phyloP scores from a whole-genome alignment of 2,888 invertebrate species.

The Celastrina argiolus region DNA sequence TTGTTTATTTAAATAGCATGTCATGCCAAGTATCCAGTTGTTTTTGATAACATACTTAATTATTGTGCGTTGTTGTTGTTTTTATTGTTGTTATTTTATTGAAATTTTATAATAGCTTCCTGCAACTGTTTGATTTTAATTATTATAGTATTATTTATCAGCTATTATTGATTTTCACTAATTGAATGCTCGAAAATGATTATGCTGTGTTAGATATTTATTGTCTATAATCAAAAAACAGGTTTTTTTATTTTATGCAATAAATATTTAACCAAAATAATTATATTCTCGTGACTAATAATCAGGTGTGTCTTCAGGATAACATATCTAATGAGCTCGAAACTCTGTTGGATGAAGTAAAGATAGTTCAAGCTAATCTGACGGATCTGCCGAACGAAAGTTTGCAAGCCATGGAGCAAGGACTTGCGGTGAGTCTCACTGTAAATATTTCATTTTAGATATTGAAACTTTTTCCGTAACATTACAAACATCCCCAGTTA shows the following conservation, averaged over 20 bases:
- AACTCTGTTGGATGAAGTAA: conserved; percentile 82
- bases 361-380: conserved; percentile 82
- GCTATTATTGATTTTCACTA: conserved; percentile 6
- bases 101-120: neutral
- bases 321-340: conserved; percentile 82
- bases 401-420: conserved; percentile 83
- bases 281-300: conserved; percentile 50
- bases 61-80: conserved; percentile 37
- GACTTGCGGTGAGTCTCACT: conserved; percentile 82
- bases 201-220: conserved; percentile 8
- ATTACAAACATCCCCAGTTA: neutral
- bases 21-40: conserved; percentile 57
- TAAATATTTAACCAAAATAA: conserved; percentile 16
- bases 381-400: conserved; percentile 83
- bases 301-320: conserved; percentile 77
- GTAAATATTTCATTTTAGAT: conserved; percentile 39
- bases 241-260: neutral
- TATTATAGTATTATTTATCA: neutral
- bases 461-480: neutral
- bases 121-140: neutral
- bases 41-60: no score
- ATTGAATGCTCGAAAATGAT: neutral
- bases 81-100: conserved; percentile 35
- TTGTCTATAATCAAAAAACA: neutral
- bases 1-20: conserved; percentile 47